Percentiles rank a stretch among this genome's conserved stretches.
Conservation (phyloP, 1,140 invertebrate genomes). For the Venturia canescens region DNA sequence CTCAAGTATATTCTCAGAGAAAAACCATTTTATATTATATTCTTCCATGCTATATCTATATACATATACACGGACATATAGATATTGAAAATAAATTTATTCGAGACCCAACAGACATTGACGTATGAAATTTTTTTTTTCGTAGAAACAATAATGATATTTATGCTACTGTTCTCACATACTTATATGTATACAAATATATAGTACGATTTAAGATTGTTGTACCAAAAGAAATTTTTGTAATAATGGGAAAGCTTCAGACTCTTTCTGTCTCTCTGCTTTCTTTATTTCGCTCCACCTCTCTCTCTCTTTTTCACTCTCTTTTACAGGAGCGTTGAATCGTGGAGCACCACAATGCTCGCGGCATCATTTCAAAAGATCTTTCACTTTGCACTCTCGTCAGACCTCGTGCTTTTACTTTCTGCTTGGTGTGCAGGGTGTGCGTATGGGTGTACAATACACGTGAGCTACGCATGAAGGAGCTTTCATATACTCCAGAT, state of each 20-base stretch:
- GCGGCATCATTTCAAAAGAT: background rate
- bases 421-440: background rate
- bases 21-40: background rate
- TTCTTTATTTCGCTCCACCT: background rate
- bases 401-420: background rate
- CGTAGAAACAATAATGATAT: background rate
- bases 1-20: slow-evolving; percentile 16
- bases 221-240: too few species aligned
- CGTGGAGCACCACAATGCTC: background rate
- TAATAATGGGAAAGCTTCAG: background rate
- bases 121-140: too few species aligned
- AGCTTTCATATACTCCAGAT: background rate
- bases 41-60: background rate
- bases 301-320: background rate
- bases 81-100: background rate
- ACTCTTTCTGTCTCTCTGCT: background rate
- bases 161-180: too few species aligned
- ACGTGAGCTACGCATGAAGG: background rate
- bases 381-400: background rate
- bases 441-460: background rate
- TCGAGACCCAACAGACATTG: too few species aligned
- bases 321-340: background rate
- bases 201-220: too few species aligned
- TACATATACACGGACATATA: background rate
- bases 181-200: background rate